These are phyloP conservation scores for Apamea sordens DNA, from an alignment of 2,888 invertebrate genomes.

Conservation along the genomic window DNA sequence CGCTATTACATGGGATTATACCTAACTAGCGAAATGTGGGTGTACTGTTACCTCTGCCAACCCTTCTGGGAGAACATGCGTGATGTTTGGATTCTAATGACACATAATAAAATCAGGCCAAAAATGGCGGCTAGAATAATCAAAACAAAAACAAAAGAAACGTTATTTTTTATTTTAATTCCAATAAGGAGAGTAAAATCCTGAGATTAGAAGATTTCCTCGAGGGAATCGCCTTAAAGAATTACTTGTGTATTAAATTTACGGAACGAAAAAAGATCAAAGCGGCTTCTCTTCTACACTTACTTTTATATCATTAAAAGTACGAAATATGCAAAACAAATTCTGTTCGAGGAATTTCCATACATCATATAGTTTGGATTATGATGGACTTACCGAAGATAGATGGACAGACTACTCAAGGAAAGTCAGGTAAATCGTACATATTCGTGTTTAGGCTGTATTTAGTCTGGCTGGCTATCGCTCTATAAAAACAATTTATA, in stretches of 20 bases:
- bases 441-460: too few species aligned
- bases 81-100: background rate
- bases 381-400: background rate
- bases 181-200: conserved; percentile 52
- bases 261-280: conserved; percentile 46
- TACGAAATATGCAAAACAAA: background rate
- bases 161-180: conserved; percentile 48
- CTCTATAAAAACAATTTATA: background rate
- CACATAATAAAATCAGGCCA: background rate
- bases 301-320: conserved; percentile 30
- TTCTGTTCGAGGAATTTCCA: background rate
- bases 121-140: conserved; percentile 22
- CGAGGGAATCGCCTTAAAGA: conserved; percentile 52
- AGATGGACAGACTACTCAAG: too few species aligned
- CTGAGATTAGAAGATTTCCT: conserved; percentile 51
- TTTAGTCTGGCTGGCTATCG: background rate
- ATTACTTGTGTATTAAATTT: conserved; percentile 54
- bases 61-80: background rate
- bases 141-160: conserved; percentile 53
- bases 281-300: conserved; percentile 10
- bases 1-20: background rate
- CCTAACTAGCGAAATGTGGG: background rate
- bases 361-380: background rate
- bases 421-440: background rate
- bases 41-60: background rate